phyloP scores from a whole-genome alignment of 1,140 invertebrate species.

The Ceratosolen fusciceps region DNA sequence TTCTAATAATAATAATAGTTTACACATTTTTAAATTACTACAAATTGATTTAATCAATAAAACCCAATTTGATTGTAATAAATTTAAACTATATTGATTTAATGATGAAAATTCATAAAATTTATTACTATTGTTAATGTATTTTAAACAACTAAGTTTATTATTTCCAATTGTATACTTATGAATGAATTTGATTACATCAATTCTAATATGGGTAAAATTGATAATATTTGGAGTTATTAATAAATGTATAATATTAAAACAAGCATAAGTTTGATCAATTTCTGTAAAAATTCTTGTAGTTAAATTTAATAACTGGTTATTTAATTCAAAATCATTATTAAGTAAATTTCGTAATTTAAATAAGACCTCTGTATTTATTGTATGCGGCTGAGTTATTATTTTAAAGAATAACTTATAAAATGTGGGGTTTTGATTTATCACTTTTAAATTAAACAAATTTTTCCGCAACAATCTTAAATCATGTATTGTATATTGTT shows the following conservation, averaged over 20 bases:
- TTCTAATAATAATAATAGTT: constrained; percentile 28
- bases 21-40: constrained; percentile 27
- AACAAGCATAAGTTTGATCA: not conserved
- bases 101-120: not conserved
- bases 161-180: not conserved
- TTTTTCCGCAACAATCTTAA: not conserved
- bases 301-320: no score
- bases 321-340: constrained; percentile 14
- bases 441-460: not conserved
- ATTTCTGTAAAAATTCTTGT: not conserved
- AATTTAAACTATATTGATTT: constrained; percentile 2
- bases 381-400: not conserved
- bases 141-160: not conserved
- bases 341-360: not conserved
- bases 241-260: not conserved
- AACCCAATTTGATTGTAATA: constrained; percentile 20
- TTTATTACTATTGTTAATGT: not conserved
- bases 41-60: constrained; percentile 17
- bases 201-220: not conserved
- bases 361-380: not conserved
- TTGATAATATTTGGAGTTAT: not conserved
- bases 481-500: not conserved
- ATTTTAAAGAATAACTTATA: not conserved
- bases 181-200: not conserved
- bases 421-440: not conserved